These are phyloP conservation scores for Paradoxurus hermaphroditus DNA, from an alignment of 2,113 vertebrate species.

Conservation along the genomic window DNA sequence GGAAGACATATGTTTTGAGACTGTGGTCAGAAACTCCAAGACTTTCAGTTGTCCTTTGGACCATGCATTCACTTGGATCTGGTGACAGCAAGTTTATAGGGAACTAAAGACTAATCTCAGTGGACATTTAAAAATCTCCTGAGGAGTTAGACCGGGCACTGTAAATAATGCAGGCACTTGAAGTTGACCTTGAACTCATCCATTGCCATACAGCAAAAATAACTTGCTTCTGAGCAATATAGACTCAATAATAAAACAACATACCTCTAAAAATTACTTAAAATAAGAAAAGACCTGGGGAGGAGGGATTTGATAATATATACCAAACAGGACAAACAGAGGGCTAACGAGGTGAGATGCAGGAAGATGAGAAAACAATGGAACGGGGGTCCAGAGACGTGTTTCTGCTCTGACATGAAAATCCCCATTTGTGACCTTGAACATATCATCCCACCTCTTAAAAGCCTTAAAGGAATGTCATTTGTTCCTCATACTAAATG, in stretches of 20 bases:
- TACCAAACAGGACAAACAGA: background rate
- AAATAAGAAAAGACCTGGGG: background rate
- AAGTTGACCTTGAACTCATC: background rate
- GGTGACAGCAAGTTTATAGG: conserved; percentile 7
- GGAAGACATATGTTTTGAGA: accelerated
- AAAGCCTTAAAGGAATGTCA: background rate
- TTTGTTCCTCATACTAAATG: background rate
- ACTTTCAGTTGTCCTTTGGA: background rate
- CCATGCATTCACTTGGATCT: background rate
- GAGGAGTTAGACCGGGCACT: background rate
- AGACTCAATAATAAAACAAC: background rate
- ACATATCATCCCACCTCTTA: background rate
- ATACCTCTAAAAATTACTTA: background rate
- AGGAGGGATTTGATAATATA: background rate
- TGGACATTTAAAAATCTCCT: background rate
- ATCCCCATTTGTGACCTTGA: background rate
- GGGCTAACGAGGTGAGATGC: background rate
- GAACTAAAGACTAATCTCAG: background rate
- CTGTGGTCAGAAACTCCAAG: background rate
- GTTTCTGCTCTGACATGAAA: background rate
- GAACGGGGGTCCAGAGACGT: background rate
- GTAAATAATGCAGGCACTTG: background rate
- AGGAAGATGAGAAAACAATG: background rate
- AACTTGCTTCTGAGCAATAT: background rate
- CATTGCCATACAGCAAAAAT: background rate